These are phyloP conservation scores for Drosophila mayri DNA, from an alignment of 1,140 invertebrate species.

Conservation along the genomic window DNA sequence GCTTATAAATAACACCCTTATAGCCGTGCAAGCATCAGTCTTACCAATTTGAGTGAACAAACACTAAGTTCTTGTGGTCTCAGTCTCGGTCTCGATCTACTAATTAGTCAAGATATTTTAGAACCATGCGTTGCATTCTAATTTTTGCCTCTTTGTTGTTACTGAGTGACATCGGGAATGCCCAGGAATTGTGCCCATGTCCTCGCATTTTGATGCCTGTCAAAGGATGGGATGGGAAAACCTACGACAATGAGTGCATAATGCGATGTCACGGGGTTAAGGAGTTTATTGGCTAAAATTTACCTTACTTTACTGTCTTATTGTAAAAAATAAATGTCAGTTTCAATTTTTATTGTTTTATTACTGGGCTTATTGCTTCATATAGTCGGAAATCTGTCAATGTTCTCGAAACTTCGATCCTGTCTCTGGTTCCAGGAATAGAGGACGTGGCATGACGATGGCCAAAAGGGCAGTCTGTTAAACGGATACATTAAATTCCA, in stretches of 20 bases:
- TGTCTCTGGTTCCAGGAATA: slow-evolving; percentile 61
- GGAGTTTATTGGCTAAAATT: too few species aligned
- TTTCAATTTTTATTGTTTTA: neutral
- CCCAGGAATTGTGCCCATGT: neutral
- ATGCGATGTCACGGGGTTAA: neutral
- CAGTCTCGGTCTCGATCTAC: neutral
- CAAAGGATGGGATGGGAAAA: neutral
- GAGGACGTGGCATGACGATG: slow-evolving; percentile 39
- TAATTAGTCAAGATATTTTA: neutral
- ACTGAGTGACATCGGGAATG: neutral
- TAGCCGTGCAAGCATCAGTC: neutral
- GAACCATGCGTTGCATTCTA: too few species aligned
- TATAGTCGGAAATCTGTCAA: slow-evolving; percentile 22
- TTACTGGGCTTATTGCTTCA: neutral
- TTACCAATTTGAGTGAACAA: neutral
- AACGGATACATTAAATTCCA: neutral
- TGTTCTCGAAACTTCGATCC: slow-evolving; percentile 54
- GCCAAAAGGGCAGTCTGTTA: slow-evolving; percentile 42
- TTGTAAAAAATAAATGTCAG: neutral
- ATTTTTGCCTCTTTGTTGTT: neutral
- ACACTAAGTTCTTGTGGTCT: neutral
- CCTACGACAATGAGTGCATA: neutral
- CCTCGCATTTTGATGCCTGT: too few species aligned
- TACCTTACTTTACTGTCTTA: too few species aligned
- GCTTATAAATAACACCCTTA: neutral